A percentile compares a stretch with the other conserved stretches of the same genome.
Conservation (phyloP, 2,888 invertebrate species). For the Exephanes ischioxanthus region DNA sequence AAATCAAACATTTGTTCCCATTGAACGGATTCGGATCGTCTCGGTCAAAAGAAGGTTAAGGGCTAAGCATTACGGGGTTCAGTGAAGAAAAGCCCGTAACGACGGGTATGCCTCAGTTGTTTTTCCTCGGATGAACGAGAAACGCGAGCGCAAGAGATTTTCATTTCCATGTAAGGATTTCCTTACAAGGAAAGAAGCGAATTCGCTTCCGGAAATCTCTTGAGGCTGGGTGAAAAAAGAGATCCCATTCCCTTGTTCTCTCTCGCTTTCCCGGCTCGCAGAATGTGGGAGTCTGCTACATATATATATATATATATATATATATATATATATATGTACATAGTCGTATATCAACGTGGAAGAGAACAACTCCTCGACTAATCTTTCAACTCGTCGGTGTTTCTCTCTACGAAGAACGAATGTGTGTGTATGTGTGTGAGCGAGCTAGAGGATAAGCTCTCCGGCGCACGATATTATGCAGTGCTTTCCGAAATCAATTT, state of each 20-base stretch:
- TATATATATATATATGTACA: not conserved
- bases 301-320: not conserved
- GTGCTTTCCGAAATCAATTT: slow-evolving; percentile 59
- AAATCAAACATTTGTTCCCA: slow-evolving; percentile 29
- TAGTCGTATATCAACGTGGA: not conserved
- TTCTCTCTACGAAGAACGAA: not conserved
- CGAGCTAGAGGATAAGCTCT: slow-evolving; percentile 13
- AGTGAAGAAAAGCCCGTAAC: slow-evolving; percentile 18
- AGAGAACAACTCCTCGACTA: slow-evolving; percentile 22
- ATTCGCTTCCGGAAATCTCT: slow-evolving; percentile 30
- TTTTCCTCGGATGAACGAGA: not conserved
- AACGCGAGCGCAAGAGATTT: slow-evolving; percentile 40
- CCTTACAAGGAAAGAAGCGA: slow-evolving; percentile 17
- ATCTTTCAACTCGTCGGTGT: slow-evolving; percentile 35
- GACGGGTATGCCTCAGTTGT: slow-evolving; percentile 27
- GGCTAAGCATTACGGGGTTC: slow-evolving; percentile 23
- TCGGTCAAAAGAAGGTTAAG: slow-evolving; percentile 5
- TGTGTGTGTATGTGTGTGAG: not conserved
- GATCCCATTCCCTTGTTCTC: slow-evolving; percentile 3
- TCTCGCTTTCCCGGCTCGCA: not conserved
- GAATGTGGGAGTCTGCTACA: not conserved
- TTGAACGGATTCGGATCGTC: slow-evolving; percentile 41
- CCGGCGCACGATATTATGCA: slow-evolving; percentile 42
- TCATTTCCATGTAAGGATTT: slow-evolving; percentile 49
- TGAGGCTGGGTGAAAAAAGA: slow-evolving; percentile 1